A percentile compares a stretch with the other conserved stretches of the same genome.
Conservation (phyloP, 2,113 vertebrate genomes). For the Leucoraja erinaceus region DNA sequence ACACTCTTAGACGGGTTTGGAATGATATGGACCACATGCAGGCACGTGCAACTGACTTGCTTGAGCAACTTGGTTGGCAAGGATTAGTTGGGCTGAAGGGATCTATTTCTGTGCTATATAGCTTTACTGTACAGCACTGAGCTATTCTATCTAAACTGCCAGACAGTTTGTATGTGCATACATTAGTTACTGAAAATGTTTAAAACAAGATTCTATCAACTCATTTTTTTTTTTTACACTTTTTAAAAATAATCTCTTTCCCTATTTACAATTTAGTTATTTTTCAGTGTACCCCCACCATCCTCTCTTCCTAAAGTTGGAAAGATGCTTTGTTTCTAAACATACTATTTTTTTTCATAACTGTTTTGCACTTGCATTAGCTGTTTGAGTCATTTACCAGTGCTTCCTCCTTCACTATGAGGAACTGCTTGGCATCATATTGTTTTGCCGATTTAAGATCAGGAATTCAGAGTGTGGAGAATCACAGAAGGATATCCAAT, state of each 20-base stretch:
- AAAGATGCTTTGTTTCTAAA: not conserved
- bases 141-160: no score
- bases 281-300: not conserved
- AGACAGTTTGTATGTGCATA: no score
- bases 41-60: no score
- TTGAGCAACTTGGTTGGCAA: no score
- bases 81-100: no score
- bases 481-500: not conserved
- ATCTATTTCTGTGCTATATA: no score
- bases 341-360: not conserved
- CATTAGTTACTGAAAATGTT: not conserved
- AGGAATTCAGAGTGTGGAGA: not conserved
- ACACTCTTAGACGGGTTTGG: no score
- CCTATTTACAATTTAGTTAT: not conserved
- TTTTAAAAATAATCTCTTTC: not conserved
- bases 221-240: not conserved
- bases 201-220: not conserved
- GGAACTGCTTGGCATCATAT: not conserved
- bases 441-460: not conserved
- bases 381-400: not conserved
- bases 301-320: not conserved
- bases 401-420: not conserved
- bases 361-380: not conserved
- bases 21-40: no score
- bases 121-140: no score